Evolutionary conservation across 2,113 vertebrate genomes (phyloP), one percentile per base, ranked within the genome.

Genomic region (Chrysochloris asiatica): DNA sequence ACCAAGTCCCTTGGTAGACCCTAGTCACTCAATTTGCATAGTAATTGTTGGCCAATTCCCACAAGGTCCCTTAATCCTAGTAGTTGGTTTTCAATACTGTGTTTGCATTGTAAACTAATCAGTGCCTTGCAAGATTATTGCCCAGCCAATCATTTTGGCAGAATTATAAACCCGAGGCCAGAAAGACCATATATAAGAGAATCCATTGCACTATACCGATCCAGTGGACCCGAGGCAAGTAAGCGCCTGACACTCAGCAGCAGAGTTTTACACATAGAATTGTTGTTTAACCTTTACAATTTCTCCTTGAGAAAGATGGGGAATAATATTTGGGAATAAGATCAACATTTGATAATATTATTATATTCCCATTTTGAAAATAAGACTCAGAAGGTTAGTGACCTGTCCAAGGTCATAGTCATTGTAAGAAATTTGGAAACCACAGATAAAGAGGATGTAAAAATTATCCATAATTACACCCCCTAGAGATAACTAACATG

Each of bases 371-470:
- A n/a, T 90, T 79, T 71, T 86, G 67, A 45, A 88, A 28, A 50
- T 59, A 59, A 47, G 30, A 1, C 47, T 92, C 17, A 33, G 2
- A 92, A 90, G 8, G 14, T 82, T 85, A 86, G 22, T 83, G 89
- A 67, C 45, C 90, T 72, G 48, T 8, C 90, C 43, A 92, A 65
- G 48, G 71, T 90, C 75, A 87, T 5, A 12, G n/a, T 76, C 50
- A 61, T 89, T 73, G n/a, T 85, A 86, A 92, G 71, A 79, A 54
- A 90, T 88, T 41, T 83, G 63, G 69, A 89, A 88, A 88, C 65
- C 83, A 76, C 4, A 69, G 12, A 81, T 73, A 73, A 89, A 93
- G 59, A 71, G n/a, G 69, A 63, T 24, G 59, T 77, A 87, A 36
- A 65, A n/a, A 65, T 93, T 81, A 93, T 22, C 36, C 61, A 65